These are phyloP conservation scores for Crotalus tigris DNA, from an alignment of 2,113 vertebrate genomes.

Conservation along the genomic window DNA sequence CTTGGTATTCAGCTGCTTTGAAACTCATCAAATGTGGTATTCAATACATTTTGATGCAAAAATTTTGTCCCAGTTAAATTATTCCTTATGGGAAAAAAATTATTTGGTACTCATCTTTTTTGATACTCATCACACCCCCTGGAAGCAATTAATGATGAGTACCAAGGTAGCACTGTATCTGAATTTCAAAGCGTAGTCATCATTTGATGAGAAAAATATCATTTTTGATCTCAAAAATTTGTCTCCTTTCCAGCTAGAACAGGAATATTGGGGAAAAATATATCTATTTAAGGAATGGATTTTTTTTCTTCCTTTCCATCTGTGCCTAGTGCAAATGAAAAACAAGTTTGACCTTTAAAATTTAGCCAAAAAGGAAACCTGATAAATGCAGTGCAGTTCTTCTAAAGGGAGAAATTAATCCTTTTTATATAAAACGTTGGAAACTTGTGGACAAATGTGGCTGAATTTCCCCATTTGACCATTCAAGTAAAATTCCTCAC, in stretches of 20 bases:
- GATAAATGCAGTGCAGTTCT: background rate
- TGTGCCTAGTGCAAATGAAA: conserved; percentile 1
- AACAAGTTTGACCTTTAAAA: conserved; percentile 21
- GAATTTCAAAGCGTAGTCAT: background rate
- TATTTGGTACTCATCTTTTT: background rate
- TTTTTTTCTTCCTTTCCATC: background rate
- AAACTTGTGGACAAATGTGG: too few relatives aligned
- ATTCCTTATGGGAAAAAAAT: background rate
- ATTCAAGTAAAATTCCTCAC: background rate
- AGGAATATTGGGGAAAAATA: background rate
- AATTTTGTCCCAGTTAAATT: too few relatives aligned
- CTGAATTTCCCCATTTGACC: background rate
- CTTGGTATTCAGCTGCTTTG: background rate
- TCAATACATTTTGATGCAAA: background rate
- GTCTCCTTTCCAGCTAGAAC: background rate
- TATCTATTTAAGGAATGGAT: background rate
- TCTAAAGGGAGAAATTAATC: background rate
- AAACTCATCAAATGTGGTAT: background rate
- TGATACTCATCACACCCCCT: background rate
- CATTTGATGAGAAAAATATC: background rate
- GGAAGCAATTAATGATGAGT: background rate
- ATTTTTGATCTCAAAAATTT: background rate
- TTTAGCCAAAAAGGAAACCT: background rate
- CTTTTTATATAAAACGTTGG: background rate
- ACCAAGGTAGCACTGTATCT: too few relatives aligned